Base-by-base conservation (phyloP, 2,888 invertebrate genomes). In the Graphium colonna region DNA sequence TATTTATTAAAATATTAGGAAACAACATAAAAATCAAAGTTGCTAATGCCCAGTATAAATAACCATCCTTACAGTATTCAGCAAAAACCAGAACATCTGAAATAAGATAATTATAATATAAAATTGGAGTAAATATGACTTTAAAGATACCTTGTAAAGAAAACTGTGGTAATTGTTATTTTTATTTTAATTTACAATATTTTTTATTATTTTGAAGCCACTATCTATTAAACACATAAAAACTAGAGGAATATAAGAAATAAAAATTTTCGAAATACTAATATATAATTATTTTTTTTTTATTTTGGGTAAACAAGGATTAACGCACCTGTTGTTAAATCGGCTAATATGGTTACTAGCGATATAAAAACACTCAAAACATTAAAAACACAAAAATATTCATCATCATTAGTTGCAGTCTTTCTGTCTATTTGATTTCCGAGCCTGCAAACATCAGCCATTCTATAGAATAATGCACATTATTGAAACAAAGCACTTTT, bases 71-170 rank as follows among this genome's bases (percentile, higher is more conserved):
- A 63, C 91, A 91, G 71, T 92, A 92, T 75, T 91, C 90, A 43
- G 89, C 82, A 66, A 91, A 90, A 58, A 92, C 88, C 60, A 91
- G 78, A 52, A 91, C 74, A 80, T 92, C 92, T 92, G 85, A 59
- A 90, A 88, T 47, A 2, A 21, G 21, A 5, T 2, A 21, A 21
- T 21, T 3, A 21, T 21, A 5, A 21, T 3, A 21, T 21, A 21
- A 21, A 21, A 21, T 21, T n/a, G n/a, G n/a, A n/a, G n/a, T n/a
- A n/a, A n/a, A n/a, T n/a, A n/a, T n/a, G n/a, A n/a, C n/a, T n/a
- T n/a, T n/a, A n/a, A n/a, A n/a, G n/a, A n/a, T n/a, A n/a, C n/a
- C n/a, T n/a, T n/a, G n/a, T n/a, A n/a, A n/a, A n/a, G n/a, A n/a
- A n/a, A n/a, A n/a, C n/a, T n/a, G n/a, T n/a, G n/a, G n/a, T n/a